A percentile compares a stretch with the other conserved stretches of the same genome.
Evolutionary conservation across 2,797 vertebrate species (phyloP).

Genomic region (Schizopygopsis pylzovi): DNA sequence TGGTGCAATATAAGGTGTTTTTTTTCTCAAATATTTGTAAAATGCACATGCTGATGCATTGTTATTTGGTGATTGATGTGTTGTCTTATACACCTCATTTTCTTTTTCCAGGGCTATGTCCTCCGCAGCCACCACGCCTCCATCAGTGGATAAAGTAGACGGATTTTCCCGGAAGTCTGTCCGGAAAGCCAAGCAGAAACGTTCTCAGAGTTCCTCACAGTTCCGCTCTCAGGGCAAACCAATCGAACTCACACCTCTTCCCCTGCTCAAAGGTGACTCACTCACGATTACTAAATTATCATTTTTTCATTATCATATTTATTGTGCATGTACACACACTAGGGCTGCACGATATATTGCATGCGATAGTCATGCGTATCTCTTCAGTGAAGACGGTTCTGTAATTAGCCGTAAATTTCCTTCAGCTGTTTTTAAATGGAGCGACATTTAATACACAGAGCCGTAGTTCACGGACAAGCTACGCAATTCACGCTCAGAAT

Average conservation of each 20-base stretch:
- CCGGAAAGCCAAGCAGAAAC: conserved; percentile 99
- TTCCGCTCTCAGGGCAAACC: conserved; percentile 99
- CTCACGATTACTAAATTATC: neutral
- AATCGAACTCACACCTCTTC: conserved; percentile 96
- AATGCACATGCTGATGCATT: neutral
- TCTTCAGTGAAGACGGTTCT: too few species aligned
- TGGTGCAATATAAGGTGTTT: too few species aligned
- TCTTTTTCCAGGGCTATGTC: conserved; percentile 96
- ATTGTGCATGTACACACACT: neutral
- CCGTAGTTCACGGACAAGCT: too few species aligned
- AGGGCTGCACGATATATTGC: too few species aligned
- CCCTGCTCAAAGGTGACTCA: conserved; percentile 95
- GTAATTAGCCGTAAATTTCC: too few species aligned
- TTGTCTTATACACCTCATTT: conserved; percentile 54
- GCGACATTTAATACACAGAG: too few species aligned
- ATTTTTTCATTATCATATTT: neutral
- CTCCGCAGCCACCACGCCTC: conserved; percentile 98
- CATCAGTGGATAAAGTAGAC: conserved; percentile 99
- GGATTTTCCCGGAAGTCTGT: conserved; percentile 99
- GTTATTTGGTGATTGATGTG: neutral
- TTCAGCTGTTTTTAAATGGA: too few species aligned
- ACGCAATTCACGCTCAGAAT: too few species aligned
- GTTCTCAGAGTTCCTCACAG: conserved; percentile 98
- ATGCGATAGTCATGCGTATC: too few species aligned
- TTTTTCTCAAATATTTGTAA: neutral